These are phyloP conservation scores for Oligia latruncula DNA, from an alignment of 2,888 invertebrate species.

Conservation along the genomic window DNA sequence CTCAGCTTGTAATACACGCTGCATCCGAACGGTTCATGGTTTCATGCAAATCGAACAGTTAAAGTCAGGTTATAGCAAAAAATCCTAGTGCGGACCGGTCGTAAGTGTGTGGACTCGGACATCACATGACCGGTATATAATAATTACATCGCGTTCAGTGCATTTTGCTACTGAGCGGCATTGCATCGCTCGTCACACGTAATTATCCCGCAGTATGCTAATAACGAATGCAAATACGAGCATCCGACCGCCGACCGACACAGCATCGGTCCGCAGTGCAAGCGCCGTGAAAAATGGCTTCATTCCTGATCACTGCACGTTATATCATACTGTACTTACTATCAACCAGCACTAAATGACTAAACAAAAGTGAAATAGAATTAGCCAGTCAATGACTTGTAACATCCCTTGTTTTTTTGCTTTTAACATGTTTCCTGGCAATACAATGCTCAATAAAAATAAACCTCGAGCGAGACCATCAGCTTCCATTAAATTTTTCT, in stretches of 20 bases:
- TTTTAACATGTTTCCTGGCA: slow-evolving; percentile 71
- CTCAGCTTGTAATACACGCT: slow-evolving; percentile 59
- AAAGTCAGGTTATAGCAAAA: slow-evolving; percentile 62
- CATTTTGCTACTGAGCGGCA: slow-evolving; percentile 71
- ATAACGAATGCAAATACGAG: slow-evolving; percentile 86
- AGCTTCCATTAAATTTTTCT: slow-evolving; percentile 87
- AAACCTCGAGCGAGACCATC: slow-evolving; percentile 81
- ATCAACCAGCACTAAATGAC: slow-evolving; percentile 54
- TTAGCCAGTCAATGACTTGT: slow-evolving; percentile 73
- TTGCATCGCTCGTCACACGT: slow-evolving; percentile 82
- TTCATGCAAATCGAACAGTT: slow-evolving; percentile 73
- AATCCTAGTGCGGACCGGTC: slow-evolving; percentile 52
- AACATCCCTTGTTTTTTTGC: slow-evolving; percentile 67
- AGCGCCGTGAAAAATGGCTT: slow-evolving; percentile 83
- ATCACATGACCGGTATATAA: slow-evolving; percentile 73
- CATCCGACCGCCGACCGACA: slow-evolving; percentile 68
- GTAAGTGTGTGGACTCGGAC: slow-evolving; percentile 62
- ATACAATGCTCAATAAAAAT: slow-evolving; percentile 83
- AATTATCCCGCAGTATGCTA: slow-evolving; percentile 87
- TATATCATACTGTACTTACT: slow-evolving; percentile 47
- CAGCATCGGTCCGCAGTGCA: slow-evolving; percentile 65
- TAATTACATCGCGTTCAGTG: slow-evolving; percentile 78
- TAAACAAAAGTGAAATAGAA: slow-evolving; percentile 64
- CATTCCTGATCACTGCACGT: slow-evolving; percentile 71
- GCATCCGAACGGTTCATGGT: slow-evolving; percentile 66